phyloP scores from a whole-genome alignment of 2,888 invertebrate species.

The Abrostola tripartita region DNA sequence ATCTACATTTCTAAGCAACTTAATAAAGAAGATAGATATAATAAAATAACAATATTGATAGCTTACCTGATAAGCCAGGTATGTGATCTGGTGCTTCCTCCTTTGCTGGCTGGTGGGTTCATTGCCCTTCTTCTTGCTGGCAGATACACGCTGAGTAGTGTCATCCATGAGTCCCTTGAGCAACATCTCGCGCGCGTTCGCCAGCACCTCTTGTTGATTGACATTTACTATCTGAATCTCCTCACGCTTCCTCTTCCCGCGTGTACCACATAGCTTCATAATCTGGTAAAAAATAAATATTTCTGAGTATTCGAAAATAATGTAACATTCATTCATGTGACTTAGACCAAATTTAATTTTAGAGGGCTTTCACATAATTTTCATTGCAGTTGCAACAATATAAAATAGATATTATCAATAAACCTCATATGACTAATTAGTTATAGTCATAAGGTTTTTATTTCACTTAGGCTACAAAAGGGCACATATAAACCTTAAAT shows the following conservation, averaged over 20 bases:
- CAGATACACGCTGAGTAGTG: slow-evolving; percentile 85
- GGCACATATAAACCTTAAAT: too few relatives aligned
- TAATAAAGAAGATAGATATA: too few relatives aligned
- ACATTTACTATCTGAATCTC: slow-evolving; percentile 94
- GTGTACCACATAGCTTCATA: slow-evolving; percentile 91
- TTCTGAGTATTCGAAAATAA: neutral
- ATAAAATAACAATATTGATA: too few relatives aligned
- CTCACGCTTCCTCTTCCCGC: slow-evolving; percentile 89
- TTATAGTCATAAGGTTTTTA: too few relatives aligned
- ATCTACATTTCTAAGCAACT: too few relatives aligned
- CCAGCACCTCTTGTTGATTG: slow-evolving; percentile 93
- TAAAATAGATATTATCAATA: neutral
- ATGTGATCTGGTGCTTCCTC: slow-evolving; percentile 98
- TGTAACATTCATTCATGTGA: neutral
- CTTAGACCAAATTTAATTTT: neutral
- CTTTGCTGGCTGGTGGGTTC: slow-evolving; percentile 91
- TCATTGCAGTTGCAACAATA: too few relatives aligned
- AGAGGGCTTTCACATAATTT: too few relatives aligned
- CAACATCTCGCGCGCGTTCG: slow-evolving; percentile 94
- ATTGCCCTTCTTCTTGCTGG: slow-evolving; percentile 87
- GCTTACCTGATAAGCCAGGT: slow-evolving; percentile 94
- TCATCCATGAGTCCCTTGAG: slow-evolving; percentile 93
- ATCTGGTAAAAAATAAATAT: slow-evolving; percentile 74
- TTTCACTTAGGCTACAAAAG: too few relatives aligned
- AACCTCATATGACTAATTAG: neutral